These are phyloP conservation scores for Lagria hirta DNA, from an alignment of 2,888 invertebrate species.

Conservation along the genomic window DNA sequence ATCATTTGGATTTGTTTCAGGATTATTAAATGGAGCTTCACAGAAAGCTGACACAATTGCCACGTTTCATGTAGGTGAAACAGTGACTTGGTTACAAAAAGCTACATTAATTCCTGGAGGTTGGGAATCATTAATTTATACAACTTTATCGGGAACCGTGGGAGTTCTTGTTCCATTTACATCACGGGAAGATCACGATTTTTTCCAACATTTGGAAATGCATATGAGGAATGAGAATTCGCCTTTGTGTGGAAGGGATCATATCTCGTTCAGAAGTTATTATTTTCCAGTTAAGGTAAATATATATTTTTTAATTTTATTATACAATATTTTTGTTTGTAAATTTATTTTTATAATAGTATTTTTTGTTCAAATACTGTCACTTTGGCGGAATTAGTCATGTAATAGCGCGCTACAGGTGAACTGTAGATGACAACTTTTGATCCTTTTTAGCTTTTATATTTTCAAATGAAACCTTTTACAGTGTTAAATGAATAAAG, in stretches of 20 bases:
- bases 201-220: slow-evolving; percentile 99
- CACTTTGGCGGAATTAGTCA: no score
- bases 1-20: no score
- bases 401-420: no score
- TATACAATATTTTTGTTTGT: no score
- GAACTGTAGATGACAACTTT: no score
- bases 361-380: no score
- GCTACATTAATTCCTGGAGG: slow-evolving; percentile 93
- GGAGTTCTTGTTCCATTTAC: slow-evolving; percentile 94
- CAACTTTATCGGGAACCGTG: slow-evolving; percentile 91
- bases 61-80: slow-evolving; percentile 95
- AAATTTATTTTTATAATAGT: no score
- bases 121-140: slow-evolving; percentile 94
- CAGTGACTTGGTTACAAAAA: slow-evolving; percentile 92
- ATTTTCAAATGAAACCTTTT: no score
- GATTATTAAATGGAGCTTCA: slow-evolving; percentile 92
- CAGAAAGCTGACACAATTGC: slow-evolving; percentile 94
- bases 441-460: no score
- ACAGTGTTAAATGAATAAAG: no score
- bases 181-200: slow-evolving; percentile 96
- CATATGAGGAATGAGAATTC: slow-evolving; percentile 98
- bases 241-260: slow-evolving; percentile 95
- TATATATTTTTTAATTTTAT: slow-evolving; percentile 11
- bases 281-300: slow-evolving; percentile 93
- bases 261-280: slow-evolving; percentile 94